These are phyloP conservation scores for Sitta europaea DNA, from an alignment of 2,113 vertebrate genomes.

Conservation along the genomic window DNA sequence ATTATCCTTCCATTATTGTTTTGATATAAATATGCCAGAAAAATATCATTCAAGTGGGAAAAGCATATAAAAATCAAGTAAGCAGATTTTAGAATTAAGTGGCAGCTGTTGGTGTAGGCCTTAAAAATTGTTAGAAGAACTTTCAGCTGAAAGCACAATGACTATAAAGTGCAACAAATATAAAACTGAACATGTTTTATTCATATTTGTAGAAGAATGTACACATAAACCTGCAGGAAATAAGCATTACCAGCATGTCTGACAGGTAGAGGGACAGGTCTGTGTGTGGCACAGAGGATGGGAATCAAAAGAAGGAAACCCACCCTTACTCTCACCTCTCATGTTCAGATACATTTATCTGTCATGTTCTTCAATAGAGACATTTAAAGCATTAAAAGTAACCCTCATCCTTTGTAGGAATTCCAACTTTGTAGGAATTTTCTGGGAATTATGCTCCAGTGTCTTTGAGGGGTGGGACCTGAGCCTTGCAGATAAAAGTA, in stretches of 20 bases:
- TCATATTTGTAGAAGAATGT: not conserved
- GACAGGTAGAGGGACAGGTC: not conserved
- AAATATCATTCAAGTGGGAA: not conserved
- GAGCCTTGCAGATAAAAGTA: not conserved
- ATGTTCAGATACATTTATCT: not conserved
- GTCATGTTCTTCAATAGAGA: not conserved
- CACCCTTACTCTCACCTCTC: not conserved
- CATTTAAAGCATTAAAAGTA: not conserved
- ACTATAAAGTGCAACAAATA: not conserved
- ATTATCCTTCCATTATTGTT: not conserved
- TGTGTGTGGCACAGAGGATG: not conserved
- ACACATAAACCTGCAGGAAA: not conserved
- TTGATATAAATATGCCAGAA: not conserved
- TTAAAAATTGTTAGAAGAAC: not conserved
- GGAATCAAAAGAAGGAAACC: fast-evolving
- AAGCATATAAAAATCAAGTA: not conserved
- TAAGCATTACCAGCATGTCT: not conserved
- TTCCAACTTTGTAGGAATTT: not conserved
- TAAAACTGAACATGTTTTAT: not conserved
- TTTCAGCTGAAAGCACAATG: not conserved
- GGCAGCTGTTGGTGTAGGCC: fast-evolving
- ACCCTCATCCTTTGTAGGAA: not conserved
- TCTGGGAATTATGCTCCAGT: not conserved
- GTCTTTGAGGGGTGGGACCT: not conserved
- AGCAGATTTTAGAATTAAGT: not conserved